Evolutionary conservation across 2,797 vertebrate species (phyloP), one percentile per base, ranked within the genome.

Genomic region (Myotis daubentonii): DNA sequence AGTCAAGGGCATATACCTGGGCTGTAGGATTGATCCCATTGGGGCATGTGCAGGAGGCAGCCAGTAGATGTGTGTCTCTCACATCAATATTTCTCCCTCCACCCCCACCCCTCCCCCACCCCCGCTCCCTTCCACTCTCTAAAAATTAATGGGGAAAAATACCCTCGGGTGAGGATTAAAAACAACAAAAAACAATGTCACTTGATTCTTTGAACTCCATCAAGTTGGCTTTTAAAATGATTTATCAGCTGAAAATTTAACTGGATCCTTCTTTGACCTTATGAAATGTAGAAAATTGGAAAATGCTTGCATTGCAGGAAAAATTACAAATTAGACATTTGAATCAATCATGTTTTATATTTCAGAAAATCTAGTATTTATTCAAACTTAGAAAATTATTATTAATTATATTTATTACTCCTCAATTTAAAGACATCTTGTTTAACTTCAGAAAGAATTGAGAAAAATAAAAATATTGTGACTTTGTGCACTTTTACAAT

Each of bases 381-480:
- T 25, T 13, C 8, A 80, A 44, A 38, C 6, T 82, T 78, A 71
- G 19, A 71, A 94, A 87, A 17, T 71, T 79, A 19, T 66, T 86
- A 60, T 91, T 88, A 85, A 72, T 87, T 91, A 36, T 53, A 86
- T 2, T 47, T 68, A n/a, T 70, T 60, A 72, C 65, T 49, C 4
- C 92, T 65, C 57, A 79, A 53, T 62, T 89, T 93, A 91, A 91
- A 94, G n/a, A 4, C 62, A 68, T 44, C 11, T 75, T 62, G 13
- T 65, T 92, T 60, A 84, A 47, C 74, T 84, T 80, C 36, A 71
- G 28, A 88, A 82, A 36, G 11, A 91, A 95, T 38, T 86, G 6
- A 80, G 57, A 74, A 94, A 94, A 62, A 84, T 71, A 1, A 90
- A 72, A 82, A 28, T 85, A 71, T 53, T 88, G 15, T 91, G 82